Evolutionary conservation across 2,797 vertebrate species (phyloP).

Genomic region (Serranus cabrilla): DNA sequence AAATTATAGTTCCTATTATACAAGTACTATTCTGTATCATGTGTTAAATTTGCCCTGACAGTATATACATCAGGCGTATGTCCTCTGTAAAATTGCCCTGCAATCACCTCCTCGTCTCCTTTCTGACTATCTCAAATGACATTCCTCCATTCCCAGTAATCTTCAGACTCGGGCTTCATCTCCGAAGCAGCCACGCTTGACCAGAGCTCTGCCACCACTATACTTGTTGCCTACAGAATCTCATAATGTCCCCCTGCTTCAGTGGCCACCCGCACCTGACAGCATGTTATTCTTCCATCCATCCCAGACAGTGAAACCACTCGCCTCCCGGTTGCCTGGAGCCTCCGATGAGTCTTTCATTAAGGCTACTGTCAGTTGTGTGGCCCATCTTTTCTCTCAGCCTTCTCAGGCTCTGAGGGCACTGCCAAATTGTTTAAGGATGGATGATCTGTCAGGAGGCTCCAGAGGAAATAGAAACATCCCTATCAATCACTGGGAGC

Average conservation of each 20-base stretch:
- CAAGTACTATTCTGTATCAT: constrained; percentile 7
- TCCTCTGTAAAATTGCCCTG: constrained; percentile 1
- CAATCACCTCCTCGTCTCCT: constrained; percentile 15
- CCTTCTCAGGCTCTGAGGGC: constrained; percentile 77
- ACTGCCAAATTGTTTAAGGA: constrained; percentile 87
- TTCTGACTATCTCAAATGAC: constrained; percentile 69
- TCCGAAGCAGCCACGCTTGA: constrained; percentile 59
- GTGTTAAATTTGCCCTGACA: constrained; percentile 12
- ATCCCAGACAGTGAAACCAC: constrained; percentile 63
- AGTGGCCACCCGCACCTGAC: constrained; percentile 59
- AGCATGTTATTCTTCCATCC: constrained; percentile 73
- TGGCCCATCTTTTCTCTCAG: constrained; percentile 69
- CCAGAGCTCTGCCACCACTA: constrained; percentile 46
- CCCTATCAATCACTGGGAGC: constrained; percentile 87
- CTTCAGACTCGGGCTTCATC: constrained; percentile 65
- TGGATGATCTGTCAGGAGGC: constrained; percentile 85
- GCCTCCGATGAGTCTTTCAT: constrained; percentile 81
- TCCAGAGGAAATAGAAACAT: constrained; percentile 85
- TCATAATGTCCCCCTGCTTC: constrained; percentile 63
- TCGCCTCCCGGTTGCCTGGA: constrained; percentile 56
- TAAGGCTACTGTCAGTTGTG: constrained; percentile 82
- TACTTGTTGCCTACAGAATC: constrained; percentile 64
- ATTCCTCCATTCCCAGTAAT: constrained; percentile 65
- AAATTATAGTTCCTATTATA: constrained; percentile 8
- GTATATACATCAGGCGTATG: constrained; percentile 7